Evolutionary conservation across 1,140 invertebrate species (phyloP).

Genomic region (Aphaenogaster ashmeadi): DNA sequence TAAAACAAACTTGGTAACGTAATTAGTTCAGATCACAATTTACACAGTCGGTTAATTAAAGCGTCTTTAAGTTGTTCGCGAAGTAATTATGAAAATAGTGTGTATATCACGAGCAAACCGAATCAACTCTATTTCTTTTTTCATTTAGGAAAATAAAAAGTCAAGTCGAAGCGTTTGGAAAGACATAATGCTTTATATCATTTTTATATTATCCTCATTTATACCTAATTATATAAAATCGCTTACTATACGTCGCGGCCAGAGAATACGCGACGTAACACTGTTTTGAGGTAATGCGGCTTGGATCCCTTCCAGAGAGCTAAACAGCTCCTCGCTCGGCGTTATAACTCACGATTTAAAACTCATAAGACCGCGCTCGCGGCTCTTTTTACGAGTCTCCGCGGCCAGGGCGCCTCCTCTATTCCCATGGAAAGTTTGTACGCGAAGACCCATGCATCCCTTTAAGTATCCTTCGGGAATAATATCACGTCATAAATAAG

Average conservation of each 20-base stretch:
- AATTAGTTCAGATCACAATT: conserved; percentile 28
- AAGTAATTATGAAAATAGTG: conserved; percentile 17
- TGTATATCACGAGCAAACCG: not conserved
- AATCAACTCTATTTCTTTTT: not conserved
- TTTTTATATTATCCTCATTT: not conserved
- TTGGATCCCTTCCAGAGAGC: conserved; percentile 43
- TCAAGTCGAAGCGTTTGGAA: not conserved
- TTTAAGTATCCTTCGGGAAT: conserved; percentile 70
- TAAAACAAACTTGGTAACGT: conserved; percentile 10
- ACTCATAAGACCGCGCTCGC: conserved; percentile 69
- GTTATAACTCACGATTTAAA: conserved; percentile 79
- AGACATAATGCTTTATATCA: not conserved
- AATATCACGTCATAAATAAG: conserved; percentile 76
- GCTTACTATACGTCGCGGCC: not conserved
- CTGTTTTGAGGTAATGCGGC: conserved; percentile 46
- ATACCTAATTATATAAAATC: conserved; percentile 30
- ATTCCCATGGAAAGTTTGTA: conserved; percentile 65
- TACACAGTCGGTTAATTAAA: conserved; percentile 7
- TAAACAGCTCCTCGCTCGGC: conserved; percentile 51
- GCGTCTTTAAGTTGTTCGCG: not conserved
- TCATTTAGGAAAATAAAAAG: conserved; percentile 7
- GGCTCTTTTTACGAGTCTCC: conserved; percentile 71
- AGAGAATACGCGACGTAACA: conserved; percentile 13
- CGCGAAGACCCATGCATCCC: conserved; percentile 55
- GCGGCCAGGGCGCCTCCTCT: not conserved